Evolutionary conservation across 2,888 invertebrate genomes (phyloP).

Genomic region (Colletes collaris): DNA sequence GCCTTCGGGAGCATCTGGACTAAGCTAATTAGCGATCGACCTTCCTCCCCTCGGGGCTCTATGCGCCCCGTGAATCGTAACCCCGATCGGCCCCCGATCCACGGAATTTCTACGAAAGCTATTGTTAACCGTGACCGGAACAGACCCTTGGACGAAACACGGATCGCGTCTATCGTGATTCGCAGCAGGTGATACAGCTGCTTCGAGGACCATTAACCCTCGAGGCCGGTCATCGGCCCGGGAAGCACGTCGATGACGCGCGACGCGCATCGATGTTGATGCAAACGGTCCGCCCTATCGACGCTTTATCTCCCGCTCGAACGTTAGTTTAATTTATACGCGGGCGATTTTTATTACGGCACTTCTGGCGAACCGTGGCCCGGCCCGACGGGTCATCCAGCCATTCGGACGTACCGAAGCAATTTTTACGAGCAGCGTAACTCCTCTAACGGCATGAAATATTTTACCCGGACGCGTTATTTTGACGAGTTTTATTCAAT

Average conservation of each 20-base stretch:
- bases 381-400: too few relatives aligned
- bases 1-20: conserved; percentile 42
- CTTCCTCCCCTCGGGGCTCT: conserved; percentile 21
- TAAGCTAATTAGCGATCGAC: conserved; percentile 69
- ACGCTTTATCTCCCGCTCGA: conserved; percentile 1
- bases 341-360: conserved; percentile 43
- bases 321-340: conserved; percentile 30
- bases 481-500: conserved; percentile 59
- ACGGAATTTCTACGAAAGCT: conserved; percentile 35
- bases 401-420: conserved; percentile 11
- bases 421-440: conserved; percentile 45
- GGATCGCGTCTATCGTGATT: conserved; percentile 37
- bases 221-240: conserved; percentile 32
- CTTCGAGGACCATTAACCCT: conserved; percentile 52
- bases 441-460: conserved; percentile 38
- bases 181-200: conserved; percentile 61
- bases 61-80: conserved; percentile 55
- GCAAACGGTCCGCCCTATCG: conserved; percentile 20
- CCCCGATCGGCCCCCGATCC: conserved; percentile 63
- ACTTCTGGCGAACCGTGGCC: not conserved
- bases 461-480: conserved; percentile 34
- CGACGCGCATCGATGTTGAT: conserved; percentile 10
- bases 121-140: conserved; percentile 53
- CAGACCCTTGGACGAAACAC: conserved; percentile 42
- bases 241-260: not conserved